Conservation (phyloP, 2,797 vertebrate genomes). For the Limnodromus scolopaceus region DNA sequence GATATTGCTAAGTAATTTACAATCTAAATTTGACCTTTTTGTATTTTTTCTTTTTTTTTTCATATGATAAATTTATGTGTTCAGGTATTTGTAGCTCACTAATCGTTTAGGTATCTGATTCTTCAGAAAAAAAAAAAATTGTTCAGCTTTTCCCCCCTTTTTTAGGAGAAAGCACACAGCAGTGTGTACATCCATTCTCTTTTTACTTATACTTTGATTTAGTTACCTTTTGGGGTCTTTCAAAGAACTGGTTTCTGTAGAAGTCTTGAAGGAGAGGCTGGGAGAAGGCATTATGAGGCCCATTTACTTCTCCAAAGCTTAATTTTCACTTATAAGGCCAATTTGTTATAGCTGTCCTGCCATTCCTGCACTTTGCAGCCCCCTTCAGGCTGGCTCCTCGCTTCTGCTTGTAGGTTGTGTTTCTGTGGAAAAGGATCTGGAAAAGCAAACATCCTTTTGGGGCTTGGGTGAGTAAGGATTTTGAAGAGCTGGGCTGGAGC, state of each 20-base stretch:
- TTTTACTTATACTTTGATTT: neutral
- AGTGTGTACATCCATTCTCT: accelerated
- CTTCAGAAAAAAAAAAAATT: neutral
- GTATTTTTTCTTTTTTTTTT: neutral
- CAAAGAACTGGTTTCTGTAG: neutral
- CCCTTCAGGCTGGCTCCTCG: neutral
- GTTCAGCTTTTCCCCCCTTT: neutral
- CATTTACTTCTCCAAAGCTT: neutral
- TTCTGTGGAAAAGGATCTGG: neutral
- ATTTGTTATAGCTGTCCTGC: neutral
- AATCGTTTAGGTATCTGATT: neutral
- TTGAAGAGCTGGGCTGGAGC: neutral
- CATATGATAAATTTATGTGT: neutral
- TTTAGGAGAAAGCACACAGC: neutral
- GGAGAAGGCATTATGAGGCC: neutral
- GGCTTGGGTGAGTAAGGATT: accelerated
- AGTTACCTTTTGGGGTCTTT: neutral
- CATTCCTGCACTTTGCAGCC: neutral
- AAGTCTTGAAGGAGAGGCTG: neutral
- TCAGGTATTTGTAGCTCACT: neutral
- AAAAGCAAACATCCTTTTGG: neutral
- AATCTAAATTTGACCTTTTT: neutral
- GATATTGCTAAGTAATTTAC: neutral
- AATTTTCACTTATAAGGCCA: neutral
- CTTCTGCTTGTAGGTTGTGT: accelerated